Conservation (phyloP, 2,797 vertebrate species). For the Gila robusta region DNA sequence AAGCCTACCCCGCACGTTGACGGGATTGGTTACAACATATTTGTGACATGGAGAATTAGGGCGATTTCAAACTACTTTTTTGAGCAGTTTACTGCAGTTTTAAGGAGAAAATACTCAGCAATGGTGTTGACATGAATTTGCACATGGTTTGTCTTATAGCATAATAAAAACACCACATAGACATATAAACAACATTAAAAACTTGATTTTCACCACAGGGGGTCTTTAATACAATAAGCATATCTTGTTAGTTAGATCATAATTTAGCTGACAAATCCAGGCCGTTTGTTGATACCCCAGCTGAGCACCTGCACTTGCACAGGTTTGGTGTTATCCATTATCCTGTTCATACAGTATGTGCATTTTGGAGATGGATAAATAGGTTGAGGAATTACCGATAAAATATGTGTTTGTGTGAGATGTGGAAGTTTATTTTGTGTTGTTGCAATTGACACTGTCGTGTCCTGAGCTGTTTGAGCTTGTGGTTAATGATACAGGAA, state of each 20-base stretch:
- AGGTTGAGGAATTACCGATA: background rate
- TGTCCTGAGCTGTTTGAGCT: constrained; percentile 74
- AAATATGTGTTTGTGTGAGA: background rate
- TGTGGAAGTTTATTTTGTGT: constrained; percentile 64
- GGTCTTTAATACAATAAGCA: background rate
- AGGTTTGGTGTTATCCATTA: background rate
- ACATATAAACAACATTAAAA: too few species aligned
- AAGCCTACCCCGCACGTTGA: too few species aligned
- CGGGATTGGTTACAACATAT: too few species aligned
- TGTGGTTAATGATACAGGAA: constrained; percentile 83
- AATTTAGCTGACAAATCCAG: background rate
- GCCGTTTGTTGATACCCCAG: background rate
- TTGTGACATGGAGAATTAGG: too few species aligned
- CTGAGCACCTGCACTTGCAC: background rate
- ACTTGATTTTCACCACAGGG: too few species aligned
- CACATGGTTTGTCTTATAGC: too few species aligned
- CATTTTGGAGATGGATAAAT: background rate
- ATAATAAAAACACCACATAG: too few species aligned
- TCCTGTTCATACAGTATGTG: background rate
- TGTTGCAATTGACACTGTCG: constrained; percentile 68
- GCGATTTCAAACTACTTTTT: too few species aligned
- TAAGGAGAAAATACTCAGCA: too few species aligned
- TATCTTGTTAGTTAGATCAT: background rate
- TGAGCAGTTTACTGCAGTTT: too few species aligned
- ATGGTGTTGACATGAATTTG: too few species aligned